Evolutionary conservation across 92 coral and sea anemone species (phyloP).

Genomic region (Epizoanthus scotinus): DNA sequence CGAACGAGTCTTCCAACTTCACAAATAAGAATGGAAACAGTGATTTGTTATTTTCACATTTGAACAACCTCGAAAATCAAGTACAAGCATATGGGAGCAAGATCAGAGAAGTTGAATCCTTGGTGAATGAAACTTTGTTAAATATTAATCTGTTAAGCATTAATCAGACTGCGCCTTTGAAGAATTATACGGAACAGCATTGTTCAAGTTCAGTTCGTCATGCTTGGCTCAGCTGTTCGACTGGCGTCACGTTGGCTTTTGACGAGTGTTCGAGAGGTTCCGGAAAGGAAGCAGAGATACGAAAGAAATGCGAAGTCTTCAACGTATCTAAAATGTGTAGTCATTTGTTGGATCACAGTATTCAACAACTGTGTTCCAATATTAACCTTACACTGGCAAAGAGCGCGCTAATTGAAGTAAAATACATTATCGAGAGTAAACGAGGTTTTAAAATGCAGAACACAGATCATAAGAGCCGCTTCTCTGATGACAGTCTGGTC

Average conservation of each 20-base stretch:
- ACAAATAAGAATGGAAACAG: neutral
- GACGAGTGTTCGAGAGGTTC: conserved; percentile 31
- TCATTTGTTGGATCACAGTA: conserved; percentile 33
- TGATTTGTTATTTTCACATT: neutral
- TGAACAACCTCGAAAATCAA: conserved; percentile 18
- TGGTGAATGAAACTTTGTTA: conserved; percentile 52
- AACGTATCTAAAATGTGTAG: conserved; percentile 45
- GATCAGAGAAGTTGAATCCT: conserved; percentile 40
- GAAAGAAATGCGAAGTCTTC: conserved; percentile 49
- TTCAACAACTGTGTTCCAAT: conserved; percentile 46
- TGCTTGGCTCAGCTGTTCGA: conserved; percentile 49
- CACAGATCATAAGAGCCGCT: neutral
- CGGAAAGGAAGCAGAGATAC: conserved; percentile 28
- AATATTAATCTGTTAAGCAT: conserved; percentile 29
- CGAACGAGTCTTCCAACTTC: conserved; percentile 8
- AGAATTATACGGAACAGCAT: conserved; percentile 50
- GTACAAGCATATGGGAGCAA: conserved; percentile 57
- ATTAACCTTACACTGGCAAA: conserved; percentile 22
- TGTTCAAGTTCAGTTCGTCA: conserved; percentile 49
- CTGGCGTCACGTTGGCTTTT: conserved; percentile 38
- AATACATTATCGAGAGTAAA: conserved; percentile 15
- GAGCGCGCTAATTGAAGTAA: conserved; percentile 19
- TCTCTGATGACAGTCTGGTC: neutral
- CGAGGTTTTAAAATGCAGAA: conserved; percentile 3
- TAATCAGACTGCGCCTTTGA: conserved; percentile 31